Percentiles rank a stretch among this genome's conserved stretches.
phyloP scores from a whole-genome alignment of 2,797 vertebrate species.

The Sandelia bainsii region DNA sequence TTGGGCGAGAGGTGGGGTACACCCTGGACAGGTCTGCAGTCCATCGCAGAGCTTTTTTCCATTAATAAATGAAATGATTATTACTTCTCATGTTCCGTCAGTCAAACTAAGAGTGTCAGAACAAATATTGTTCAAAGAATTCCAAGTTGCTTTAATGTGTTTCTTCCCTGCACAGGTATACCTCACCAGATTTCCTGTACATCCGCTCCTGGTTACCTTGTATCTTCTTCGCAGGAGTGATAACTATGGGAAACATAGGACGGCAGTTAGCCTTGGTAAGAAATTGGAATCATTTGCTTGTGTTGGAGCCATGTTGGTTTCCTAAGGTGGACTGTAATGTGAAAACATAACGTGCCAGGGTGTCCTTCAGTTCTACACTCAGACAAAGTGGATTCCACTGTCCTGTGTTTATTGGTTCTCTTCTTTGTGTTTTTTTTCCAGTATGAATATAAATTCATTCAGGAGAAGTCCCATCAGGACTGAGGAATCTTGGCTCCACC shows the following conservation, averaged over 20 bases:
- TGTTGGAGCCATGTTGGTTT: neutral
- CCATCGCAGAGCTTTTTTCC: no score
- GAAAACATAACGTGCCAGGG: neutral
- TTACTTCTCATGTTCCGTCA: no score
- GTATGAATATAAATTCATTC: constrained; percentile 93
- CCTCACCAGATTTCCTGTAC: constrained; percentile 95
- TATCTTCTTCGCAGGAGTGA: constrained; percentile 98
- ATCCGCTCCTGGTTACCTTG: constrained; percentile 97
- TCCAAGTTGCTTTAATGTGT: neutral
- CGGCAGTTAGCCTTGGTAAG: constrained; percentile 95
- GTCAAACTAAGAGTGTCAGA: neutral
- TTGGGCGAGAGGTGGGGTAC: no score
- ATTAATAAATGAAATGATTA: no score
- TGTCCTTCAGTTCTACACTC: neutral
- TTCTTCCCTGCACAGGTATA: constrained; percentile 86
- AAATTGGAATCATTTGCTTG: neutral
- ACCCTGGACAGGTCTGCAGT: no score
- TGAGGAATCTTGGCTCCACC: constrained; percentile 76
- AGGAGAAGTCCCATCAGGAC: constrained; percentile 93
- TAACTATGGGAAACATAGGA: constrained; percentile 98
- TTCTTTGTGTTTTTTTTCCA: constrained; percentile 56
- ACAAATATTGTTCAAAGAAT: neutral
- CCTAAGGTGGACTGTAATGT: neutral
- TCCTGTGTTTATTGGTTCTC: neutral
- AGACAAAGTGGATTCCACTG: neutral